Evolutionary conservation across 2,113 vertebrate species (phyloP).

Genomic region (Megalops atlanticus): DNA sequence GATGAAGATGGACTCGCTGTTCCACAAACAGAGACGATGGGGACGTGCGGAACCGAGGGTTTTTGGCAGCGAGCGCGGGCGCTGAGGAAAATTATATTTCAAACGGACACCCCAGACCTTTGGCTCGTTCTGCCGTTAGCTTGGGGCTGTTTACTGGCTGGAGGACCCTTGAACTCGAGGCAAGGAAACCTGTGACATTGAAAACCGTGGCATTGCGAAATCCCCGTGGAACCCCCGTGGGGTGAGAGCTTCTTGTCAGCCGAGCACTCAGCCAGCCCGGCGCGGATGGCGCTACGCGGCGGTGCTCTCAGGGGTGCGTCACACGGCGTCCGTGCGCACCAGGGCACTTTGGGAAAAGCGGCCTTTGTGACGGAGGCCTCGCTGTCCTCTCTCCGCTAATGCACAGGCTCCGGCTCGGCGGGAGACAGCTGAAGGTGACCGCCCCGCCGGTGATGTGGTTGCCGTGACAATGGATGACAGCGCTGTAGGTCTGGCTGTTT

Average conservation of each 20-base stretch:
- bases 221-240: not conserved
- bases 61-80: conserved; percentile 8
- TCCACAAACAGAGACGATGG: conserved; percentile 1
- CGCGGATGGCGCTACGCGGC: not conserved
- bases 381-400: not conserved
- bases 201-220: too few species aligned
- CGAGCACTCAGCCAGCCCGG: not conserved
- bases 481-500: conserved; percentile 27
- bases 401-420: not conserved
- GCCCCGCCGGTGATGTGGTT: conserved; percentile 49
- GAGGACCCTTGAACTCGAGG: not conserved
- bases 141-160: conserved; percentile 11
- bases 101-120: conserved; percentile 10
- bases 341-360: not conserved
- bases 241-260: not conserved
- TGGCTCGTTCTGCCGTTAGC: conserved; percentile 14
- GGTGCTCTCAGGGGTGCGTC: not conserved
- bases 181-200: not conserved
- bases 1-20: conserved; percentile 15
- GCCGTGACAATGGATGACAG: conserved; percentile 48
- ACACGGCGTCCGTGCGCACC: not conserved
- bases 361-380: not conserved
- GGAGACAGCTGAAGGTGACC: conserved; percentile 49
- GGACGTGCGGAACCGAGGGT: not conserved
- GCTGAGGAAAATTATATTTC: not conserved